Percentiles rank a stretch among this genome's conserved stretches.
phyloP scores from a whole-genome alignment of 23 tunicate species.

The Phallusia fumigata region DNA sequence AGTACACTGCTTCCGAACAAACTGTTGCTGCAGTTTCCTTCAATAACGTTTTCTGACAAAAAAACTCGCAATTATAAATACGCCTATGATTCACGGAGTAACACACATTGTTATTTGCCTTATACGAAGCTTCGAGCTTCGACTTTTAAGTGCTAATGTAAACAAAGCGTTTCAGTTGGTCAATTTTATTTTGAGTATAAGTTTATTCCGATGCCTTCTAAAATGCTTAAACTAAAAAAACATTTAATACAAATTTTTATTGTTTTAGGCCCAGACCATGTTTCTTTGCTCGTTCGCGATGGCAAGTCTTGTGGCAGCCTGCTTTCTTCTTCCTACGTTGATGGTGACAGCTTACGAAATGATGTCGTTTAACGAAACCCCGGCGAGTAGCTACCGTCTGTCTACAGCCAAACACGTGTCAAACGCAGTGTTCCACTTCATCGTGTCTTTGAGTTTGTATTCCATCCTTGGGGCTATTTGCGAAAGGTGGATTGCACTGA shows the following conservation, averaged over 20 bases:
- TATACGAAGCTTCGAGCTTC: too few relatives aligned
- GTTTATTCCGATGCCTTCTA: too few relatives aligned
- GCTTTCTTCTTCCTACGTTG: constrained; percentile 31
- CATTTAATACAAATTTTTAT: neutral
- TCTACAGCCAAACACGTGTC: constrained; percentile 7
- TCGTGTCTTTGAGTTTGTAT: constrained; percentile 23
- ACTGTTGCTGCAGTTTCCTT: too few relatives aligned
- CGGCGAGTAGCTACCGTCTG: neutral
- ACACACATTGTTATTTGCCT: too few relatives aligned
- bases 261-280: constrained; percentile 29
- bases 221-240: too few relatives aligned
- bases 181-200: too few relatives aligned
- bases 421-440: constrained; percentile 29
- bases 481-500: constrained; percentile 38
- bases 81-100: too few relatives aligned
- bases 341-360: constrained; percentile 29
- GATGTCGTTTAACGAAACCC: constrained; percentile 7
- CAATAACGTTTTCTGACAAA: too few relatives aligned
- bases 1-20: too few relatives aligned
- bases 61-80: too few relatives aligned
- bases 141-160: too few relatives aligned
- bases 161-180: too few relatives aligned
- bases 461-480: constrained; percentile 44
- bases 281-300: constrained; percentile 37
- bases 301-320: constrained; percentile 22